Conservation (phyloP, 2,888 invertebrate genomes). For the Xanthorhoe designata region DNA sequence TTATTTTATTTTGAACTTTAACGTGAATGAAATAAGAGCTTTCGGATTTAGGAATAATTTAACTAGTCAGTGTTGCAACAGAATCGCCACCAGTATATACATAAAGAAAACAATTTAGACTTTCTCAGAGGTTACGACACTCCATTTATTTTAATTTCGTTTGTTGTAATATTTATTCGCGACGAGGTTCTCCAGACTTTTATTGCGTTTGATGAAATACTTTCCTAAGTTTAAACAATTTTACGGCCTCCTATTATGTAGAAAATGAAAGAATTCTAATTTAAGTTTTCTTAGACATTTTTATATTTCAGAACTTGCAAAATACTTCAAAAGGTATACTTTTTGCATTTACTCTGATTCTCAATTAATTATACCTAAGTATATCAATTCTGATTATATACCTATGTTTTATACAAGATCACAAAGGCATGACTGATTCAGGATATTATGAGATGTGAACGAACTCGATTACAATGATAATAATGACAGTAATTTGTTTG, state of each 20-base stretch:
- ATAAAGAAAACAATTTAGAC: too few species aligned
- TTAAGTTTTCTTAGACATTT: constrained; percentile 4
- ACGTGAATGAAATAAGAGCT: too few species aligned
- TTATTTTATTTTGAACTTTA: too few species aligned
- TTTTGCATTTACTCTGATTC: too few species aligned
- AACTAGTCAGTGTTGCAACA: too few species aligned
- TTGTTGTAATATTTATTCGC: constrained; percentile 11
- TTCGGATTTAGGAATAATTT: too few species aligned
- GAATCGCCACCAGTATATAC: too few species aligned
- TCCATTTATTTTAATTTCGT: constrained; percentile 10
- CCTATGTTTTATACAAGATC: not conserved
- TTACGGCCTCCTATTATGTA: constrained; percentile 10
- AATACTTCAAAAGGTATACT: too few species aligned
- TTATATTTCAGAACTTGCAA: too few species aligned
- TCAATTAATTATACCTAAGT: too few species aligned
- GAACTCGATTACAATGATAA: not conserved
- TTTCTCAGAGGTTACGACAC: constrained; percentile 3
- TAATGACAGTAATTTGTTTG: not conserved
- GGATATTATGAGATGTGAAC: not conserved
- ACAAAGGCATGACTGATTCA: not conserved
- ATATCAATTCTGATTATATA: too few species aligned
- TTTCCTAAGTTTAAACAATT: constrained; percentile 32
- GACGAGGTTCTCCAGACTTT: constrained; percentile 14
- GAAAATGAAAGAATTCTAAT: constrained; percentile 6
- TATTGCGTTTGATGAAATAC: constrained; percentile 31